Evolutionary conservation across 1,140 invertebrate genomes (phyloP), one percentile per base, ranked within the genome.

Genomic region (Scaptodrosophila lebanonensis): DNA sequence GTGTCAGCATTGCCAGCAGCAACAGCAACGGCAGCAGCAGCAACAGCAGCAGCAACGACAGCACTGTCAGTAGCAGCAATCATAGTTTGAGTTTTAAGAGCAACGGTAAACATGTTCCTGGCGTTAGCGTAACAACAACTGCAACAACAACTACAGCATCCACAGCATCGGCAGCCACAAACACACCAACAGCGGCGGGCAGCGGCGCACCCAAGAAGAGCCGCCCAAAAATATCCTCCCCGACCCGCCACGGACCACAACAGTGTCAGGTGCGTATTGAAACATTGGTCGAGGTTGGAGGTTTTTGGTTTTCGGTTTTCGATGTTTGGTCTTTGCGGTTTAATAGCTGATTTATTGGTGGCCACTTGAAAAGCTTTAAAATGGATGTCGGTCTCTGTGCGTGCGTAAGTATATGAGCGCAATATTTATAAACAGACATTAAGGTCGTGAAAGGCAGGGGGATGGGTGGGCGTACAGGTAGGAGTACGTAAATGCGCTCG

Each of bases 171-270:
- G 35, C 58, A 64, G 40, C 63, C 32, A 51, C 77, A 53, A 63
- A 32, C 51, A 57, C 32, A 12, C 44, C 53, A 52, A 30, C 50
- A 45, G 66, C 49, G 42, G 58, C 63, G 35, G 53, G 67, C 15
- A 71, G 66, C 40, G 45, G 43, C 13, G 63, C 72, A 6, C 66
- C 61, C 17, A n/a, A 93, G 92, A 93, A 93, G 83, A 89, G 91
- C 62, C 89, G 92, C 57, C 91, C 91, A 2, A 94, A 94, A 86
- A 90, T 93, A 61, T 91, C 92, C 17, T 94, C 93, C 22, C 93
- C 93, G 15, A 94, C 93, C 82, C 88, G 93, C 49, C 93, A 94
- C 87, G 93, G 93, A 42, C 93, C 93, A 40, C 93, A 94, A 72
- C 92, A 93, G 82, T 94, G 93, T 86, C 92, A 92, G 90, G 93